Conservation (phyloP, 2,888 invertebrate genomes). For the Acleris laterana region DNA sequence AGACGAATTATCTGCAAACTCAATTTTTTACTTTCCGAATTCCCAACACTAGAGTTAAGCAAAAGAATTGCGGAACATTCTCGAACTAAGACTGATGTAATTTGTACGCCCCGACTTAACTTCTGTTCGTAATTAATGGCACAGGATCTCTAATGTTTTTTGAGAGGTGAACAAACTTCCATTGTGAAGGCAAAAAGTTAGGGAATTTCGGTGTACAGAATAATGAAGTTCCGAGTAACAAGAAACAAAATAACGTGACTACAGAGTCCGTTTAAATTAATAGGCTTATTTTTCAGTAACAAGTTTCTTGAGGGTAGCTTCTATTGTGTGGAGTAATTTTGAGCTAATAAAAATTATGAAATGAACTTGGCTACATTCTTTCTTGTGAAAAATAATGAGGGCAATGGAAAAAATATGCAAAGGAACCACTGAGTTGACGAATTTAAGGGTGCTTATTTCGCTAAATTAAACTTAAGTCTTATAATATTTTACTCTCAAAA, state of each 20-base stretch:
- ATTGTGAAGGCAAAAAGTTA: conserved; percentile 32
- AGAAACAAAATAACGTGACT: conserved; percentile 39
- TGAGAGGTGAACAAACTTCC: conserved; percentile 44
- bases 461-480: no score
- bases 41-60: conserved; percentile 55
- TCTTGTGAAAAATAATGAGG: neutral
- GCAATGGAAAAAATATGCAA: conserved; percentile 3
- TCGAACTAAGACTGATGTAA: conserved; percentile 70
- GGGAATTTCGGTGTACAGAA: conserved; percentile 46
- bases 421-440: neutral
- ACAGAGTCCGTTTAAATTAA: conserved; percentile 22
- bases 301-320: conserved; percentile 14
- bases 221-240: conserved; percentile 51
- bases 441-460: no score
- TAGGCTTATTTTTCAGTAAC: conserved; percentile 13
- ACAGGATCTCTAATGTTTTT: conserved; percentile 55
- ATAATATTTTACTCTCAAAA: no score
- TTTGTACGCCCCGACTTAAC: conserved; percentile 64
- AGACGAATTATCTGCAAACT: conserved; percentile 65
- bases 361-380: neutral
- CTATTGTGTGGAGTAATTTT: conserved; percentile 18
- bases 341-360: conserved; percentile 6
- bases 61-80: conserved; percentile 63
- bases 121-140: conserved; percentile 67
- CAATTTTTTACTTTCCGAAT: conserved; percentile 59